These are phyloP conservation scores for Brachyhypopomus gauderio DNA, from an alignment of 2,113 vertebrate species.

Conservation along the genomic window DNA sequence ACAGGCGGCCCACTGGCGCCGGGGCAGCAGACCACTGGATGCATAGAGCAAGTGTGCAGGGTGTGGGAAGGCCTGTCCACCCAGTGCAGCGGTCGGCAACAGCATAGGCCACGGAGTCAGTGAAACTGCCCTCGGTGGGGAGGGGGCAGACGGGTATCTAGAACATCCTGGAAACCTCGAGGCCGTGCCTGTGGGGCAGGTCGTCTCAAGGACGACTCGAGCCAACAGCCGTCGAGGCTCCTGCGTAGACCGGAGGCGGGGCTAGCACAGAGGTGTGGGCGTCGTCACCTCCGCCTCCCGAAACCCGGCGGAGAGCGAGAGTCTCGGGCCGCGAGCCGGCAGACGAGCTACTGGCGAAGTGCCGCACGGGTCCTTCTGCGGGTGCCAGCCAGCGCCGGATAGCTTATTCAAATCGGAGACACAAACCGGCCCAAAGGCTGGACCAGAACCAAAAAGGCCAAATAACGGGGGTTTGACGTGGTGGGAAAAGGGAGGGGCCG, in stretches of 20 bases:
- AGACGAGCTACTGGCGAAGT: not conserved
- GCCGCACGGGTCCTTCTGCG: constrained; percentile 21
- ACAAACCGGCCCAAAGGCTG: constrained; percentile 53
- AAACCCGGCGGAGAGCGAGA: not conserved
- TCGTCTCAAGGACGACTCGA: not conserved
- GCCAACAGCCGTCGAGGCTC: constrained; percentile 2
- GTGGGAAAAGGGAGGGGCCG: not conserved
- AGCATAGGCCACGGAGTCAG: constrained; percentile 30
- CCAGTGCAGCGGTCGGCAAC: constrained; percentile 50
- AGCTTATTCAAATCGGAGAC: constrained; percentile 63
- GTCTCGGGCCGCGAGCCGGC: not conserved
- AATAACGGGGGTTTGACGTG: constrained; percentile 41
- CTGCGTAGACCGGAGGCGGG: constrained; percentile 41
- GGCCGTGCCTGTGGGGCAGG: not conserved
- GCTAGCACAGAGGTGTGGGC: constrained; percentile 3
- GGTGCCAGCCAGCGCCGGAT: constrained; percentile 53
- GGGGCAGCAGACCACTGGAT: constrained; percentile 45
- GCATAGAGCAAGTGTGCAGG: constrained; percentile 60
- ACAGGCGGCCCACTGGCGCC: constrained; percentile 37
- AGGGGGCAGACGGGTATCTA: not conserved
- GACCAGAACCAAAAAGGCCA: constrained; percentile 51
- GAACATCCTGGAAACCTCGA: not conserved
- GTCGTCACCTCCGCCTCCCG: not conserved
- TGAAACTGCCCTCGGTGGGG: not conserved
- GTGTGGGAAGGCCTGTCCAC: constrained; percentile 43